Conservation (phyloP, 2,888 invertebrate genomes). For the Melanophora roralis region DNA sequence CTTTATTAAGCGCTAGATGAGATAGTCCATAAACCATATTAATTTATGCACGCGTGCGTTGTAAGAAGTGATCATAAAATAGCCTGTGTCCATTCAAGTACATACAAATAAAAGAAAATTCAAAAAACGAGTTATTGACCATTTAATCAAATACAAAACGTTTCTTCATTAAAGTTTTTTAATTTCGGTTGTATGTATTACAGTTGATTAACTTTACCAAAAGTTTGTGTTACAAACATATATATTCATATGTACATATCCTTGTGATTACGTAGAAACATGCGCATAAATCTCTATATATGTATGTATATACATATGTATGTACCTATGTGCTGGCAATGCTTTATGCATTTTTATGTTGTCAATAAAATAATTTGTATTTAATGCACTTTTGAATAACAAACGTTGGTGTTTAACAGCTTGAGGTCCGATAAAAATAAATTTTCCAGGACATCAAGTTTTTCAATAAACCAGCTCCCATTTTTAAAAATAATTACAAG, state of each 20-base stretch:
- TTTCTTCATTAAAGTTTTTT: constrained; percentile 1
- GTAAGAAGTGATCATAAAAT: constrained; percentile 17
- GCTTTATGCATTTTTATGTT: constrained; percentile 28
- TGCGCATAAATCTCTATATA: no score
- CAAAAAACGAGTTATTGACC: constrained; percentile 50
- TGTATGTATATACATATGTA: no score
- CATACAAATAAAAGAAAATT: not conserved
- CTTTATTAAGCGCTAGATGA: constrained; percentile 27
- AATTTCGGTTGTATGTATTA: not conserved
- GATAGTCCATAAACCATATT: constrained; percentile 29
- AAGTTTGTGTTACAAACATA: constrained; percentile 22
- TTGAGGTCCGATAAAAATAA: no score
- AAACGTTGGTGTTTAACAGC: not conserved
- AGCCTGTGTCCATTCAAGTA: not conserved
- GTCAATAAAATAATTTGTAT: constrained; percentile 50
- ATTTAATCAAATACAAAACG: constrained; percentile 48
- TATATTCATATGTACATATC: no score
- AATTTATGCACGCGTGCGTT: constrained; percentile 40
- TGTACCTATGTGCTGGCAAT: not conserved
- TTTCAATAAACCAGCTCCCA: no score
- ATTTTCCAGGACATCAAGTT: no score
- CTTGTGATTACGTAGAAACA: no score
- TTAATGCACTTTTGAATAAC: constrained; percentile 19
- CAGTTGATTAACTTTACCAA: constrained; percentile 33
- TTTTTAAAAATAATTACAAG: no score